Percentiles rank a stretch among this genome's conserved stretches.
phyloP scores from a whole-genome alignment of 2,113 vertebrate genomes.

The Mugil cephalus region DNA sequence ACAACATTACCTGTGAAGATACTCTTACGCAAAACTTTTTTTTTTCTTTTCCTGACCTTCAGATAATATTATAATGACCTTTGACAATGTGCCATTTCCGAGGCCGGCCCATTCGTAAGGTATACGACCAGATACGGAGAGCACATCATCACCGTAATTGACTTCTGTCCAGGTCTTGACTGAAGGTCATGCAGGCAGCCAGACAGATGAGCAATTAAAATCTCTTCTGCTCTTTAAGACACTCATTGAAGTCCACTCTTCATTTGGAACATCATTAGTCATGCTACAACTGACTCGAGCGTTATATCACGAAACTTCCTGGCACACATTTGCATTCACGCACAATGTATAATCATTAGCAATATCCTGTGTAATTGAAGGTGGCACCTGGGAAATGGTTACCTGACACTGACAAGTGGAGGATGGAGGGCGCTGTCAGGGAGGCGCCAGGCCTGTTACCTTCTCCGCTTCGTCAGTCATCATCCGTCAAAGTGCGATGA shows the following conservation, averaged over 20 bases:
- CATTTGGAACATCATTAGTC: conserved; percentile 75
- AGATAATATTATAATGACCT: conserved; percentile 65
- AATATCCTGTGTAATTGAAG: conserved; percentile 74
- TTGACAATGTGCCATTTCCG: conserved; percentile 63
- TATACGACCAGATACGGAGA: conserved; percentile 40
- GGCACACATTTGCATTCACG: conserved; percentile 57
- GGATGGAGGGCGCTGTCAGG: conserved; percentile 62
- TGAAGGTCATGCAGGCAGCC: conserved; percentile 71
- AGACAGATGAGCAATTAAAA: conserved; percentile 79
- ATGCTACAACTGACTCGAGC: conserved; percentile 54
- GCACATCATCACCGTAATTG: conserved; percentile 69
- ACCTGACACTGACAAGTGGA: conserved; percentile 70
- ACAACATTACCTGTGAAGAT: conserved; percentile 11
- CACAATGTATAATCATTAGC: conserved; percentile 75
- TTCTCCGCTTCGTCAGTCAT: conserved; percentile 59
- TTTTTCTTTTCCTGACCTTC: conserved; percentile 18
- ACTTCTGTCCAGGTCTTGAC: conserved; percentile 71
- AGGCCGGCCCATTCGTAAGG: conserved; percentile 28
- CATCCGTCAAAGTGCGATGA: conserved; percentile 50
- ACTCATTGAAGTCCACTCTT: conserved; percentile 65
- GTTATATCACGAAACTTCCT: conserved; percentile 38
- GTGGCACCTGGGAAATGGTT: conserved; percentile 77
- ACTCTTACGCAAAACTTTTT: conserved; percentile 43
- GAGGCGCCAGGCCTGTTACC: conserved; percentile 48
- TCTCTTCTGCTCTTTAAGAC: conserved; percentile 69